Evolutionary conservation across 2,888 invertebrate species (phyloP), one percentile per base, ranked within the genome.

Genomic region (Chalcosyrphus nemorum): DNA sequence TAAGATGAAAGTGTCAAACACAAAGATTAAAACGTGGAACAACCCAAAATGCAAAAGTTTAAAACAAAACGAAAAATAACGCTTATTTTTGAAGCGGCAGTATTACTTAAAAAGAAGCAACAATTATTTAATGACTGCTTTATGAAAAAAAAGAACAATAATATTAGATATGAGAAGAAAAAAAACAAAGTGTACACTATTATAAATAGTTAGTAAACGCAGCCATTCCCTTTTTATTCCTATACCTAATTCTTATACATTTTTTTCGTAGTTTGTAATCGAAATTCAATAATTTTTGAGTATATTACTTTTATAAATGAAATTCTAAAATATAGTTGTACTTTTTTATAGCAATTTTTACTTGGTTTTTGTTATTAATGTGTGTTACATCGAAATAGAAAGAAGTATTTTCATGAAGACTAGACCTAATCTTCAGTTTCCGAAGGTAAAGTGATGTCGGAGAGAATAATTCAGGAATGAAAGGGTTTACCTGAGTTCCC

Each of bases 41-140:
- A 19, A 50, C 56, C 54, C 47, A 41, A 59, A 57, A 52, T 52
- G 63, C 81, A 68, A 70, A 38, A 38, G 13, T 35, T 35, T n/a
- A 13, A 38, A 35, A 32, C 1, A 32, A 38, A 63, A n/a, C n/a
- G n/a, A n/a, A 61, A 63, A 38, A 47, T 19, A 74, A 75, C 84
- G 84, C 84, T 80, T 80, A 80, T 80, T 84, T 78, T 78, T 63
- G 32, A 68, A 75, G 84, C 84, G 80, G 84, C 84, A 84, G 84
- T 84, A 84, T 84, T 84, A 84, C 84, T 78, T 84, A 84, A 32
- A 71, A 29, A 74, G 17, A 75, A 54, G 19, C 21, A 63, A 56
- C 56, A 70, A 56, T 68, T 41, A 65, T 65, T 57, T 56, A 27
- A 45, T 57, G 41, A 59, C 41, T 65, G 66, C 71, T 72, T 66